A percentile compares a stretch with the other conserved stretches of the same genome.
These are phyloP conservation scores for Ptilodon capucinus DNA, from an alignment of 2,888 invertebrate genomes.

Conservation along the genomic window DNA sequence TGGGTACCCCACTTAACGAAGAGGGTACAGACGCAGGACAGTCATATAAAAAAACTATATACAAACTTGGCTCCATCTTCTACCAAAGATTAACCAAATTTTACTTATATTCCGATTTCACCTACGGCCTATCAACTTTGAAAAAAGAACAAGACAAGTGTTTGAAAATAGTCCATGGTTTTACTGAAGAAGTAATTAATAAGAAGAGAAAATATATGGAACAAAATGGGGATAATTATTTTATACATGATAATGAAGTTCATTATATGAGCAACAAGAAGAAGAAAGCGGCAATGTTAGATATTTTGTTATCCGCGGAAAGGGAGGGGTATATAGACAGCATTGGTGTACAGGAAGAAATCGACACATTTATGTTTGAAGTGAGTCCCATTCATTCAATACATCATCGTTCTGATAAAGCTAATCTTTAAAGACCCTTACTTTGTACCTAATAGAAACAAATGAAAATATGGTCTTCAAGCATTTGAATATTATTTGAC, in stretches of 20 bases:
- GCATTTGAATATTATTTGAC: too few species aligned
- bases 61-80: slow-evolving; percentile 60
- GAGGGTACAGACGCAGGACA: slow-evolving; percentile 58
- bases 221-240: not conserved
- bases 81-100: slow-evolving; percentile 71
- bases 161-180: slow-evolving; percentile 58
- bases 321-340: slow-evolving; percentile 77
- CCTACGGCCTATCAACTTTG: slow-evolving; percentile 76
- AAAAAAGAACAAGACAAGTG: slow-evolving; percentile 71
- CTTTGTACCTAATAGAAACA: too few species aligned
- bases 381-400: too few species aligned
- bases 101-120: slow-evolving; percentile 78
- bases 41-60: slow-evolving; percentile 82
- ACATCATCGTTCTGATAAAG: too few species aligned
- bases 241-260: slow-evolving; percentile 3
- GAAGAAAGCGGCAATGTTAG: slow-evolving; percentile 76
- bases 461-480: too few species aligned
- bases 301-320: slow-evolving; percentile 80
- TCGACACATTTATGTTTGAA: slow-evolving; percentile 87
- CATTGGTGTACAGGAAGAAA: slow-evolving; percentile 83
- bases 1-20: slow-evolving; percentile 84
- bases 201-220: slow-evolving; percentile 33
- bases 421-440: too few species aligned
- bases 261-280: slow-evolving; percentile 3
- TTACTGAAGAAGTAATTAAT: slow-evolving; percentile 68